Evolutionary conservation across 2,113 vertebrate genomes (phyloP).

Genomic region (Delphinapterus leucas): DNA sequence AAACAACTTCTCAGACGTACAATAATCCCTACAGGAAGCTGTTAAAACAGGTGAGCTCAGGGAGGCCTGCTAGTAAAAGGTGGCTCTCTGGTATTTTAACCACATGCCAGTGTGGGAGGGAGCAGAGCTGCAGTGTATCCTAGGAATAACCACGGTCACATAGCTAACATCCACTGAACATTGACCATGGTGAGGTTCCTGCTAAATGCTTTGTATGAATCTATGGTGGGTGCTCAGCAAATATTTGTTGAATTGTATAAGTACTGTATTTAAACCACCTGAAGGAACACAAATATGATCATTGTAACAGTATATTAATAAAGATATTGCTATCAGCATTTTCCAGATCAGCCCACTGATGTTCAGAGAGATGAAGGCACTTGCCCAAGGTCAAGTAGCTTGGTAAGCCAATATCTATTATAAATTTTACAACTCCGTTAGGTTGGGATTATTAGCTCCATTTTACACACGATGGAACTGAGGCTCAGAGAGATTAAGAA

Average conservation of each 20-base stretch:
- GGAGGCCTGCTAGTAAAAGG: neutral
- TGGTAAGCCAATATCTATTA: neutral
- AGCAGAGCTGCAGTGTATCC: neutral
- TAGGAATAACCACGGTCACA: neutral
- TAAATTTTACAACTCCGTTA: neutral
- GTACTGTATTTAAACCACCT: neutral
- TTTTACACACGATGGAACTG: neutral
- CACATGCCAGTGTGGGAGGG: neutral
- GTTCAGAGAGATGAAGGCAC: neutral
- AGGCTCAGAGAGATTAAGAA: neutral
- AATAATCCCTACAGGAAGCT: neutral
- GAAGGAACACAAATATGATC: neutral
- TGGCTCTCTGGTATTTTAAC: neutral
- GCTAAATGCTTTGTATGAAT: neutral
- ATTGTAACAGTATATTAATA: neutral
- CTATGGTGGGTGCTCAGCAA: neutral
- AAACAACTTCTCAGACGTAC: neutral
- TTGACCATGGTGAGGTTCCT: neutral
- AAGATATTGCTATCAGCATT: neutral
- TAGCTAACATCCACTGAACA: neutral
- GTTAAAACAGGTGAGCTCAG: neutral
- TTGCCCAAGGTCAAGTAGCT: neutral
- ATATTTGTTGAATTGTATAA: neutral
- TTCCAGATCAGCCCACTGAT: neutral
- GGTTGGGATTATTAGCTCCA: neutral